Conservation (phyloP, 2,797 vertebrate species). For the Lepus townsendii region DNA sequence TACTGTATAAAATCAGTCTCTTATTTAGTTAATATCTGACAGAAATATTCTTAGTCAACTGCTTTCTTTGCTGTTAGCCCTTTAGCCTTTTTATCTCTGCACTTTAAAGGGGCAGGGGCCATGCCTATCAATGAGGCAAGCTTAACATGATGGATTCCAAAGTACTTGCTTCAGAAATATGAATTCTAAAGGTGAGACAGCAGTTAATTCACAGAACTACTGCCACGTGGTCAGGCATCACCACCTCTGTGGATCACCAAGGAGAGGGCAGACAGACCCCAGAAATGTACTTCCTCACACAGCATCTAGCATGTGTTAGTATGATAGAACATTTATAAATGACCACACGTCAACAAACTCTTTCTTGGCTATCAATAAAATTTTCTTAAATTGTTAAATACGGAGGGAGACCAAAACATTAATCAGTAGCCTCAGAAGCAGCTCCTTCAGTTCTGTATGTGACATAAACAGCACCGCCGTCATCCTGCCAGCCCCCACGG, state of each 20-base stretch:
- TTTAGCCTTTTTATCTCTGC: background rate
- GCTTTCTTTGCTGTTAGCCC: background rate
- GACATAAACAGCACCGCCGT: background rate
- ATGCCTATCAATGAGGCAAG: background rate
- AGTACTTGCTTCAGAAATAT: slow-evolving; percentile 11
- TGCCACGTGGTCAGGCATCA: background rate
- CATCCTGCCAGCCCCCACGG: background rate
- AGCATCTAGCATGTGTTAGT: background rate
- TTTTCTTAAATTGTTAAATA: background rate
- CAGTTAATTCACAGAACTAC: background rate
- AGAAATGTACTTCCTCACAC: background rate
- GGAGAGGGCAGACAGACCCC: background rate
- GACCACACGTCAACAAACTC: slow-evolving; percentile 7
- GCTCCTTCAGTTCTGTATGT: background rate
- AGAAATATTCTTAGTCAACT: slow-evolving; percentile 6
- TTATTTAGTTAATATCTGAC: slow-evolving; percentile 37
- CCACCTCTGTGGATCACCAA: background rate
- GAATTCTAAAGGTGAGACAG: background rate
- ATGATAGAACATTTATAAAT: slow-evolving; percentile 33
- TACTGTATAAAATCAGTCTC: slow-evolving; percentile 25
- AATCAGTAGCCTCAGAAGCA: background rate
- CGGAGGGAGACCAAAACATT: background rate
- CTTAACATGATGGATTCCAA: background rate
- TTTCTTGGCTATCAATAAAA: background rate
- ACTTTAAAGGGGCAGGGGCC: background rate